phyloP scores from a whole-genome alignment of 1,140 invertebrate species.

The Ceratosolen fusciceps region DNA sequence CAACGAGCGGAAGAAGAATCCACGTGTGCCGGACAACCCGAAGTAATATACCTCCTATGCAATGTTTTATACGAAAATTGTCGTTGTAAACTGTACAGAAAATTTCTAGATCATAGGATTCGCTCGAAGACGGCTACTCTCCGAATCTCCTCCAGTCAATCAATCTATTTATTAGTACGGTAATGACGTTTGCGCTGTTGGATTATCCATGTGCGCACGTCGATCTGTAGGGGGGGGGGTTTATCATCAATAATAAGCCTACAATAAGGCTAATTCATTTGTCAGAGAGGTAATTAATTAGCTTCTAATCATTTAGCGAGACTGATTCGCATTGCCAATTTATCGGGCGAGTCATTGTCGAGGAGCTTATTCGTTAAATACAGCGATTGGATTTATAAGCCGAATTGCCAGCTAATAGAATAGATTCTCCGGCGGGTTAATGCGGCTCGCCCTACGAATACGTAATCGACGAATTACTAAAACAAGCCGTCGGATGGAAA shows the following conservation, averaged over 20 bases:
- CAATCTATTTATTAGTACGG: neutral
- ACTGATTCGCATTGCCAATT: neutral
- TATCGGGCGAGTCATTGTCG: neutral
- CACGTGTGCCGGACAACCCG: too few relatives aligned
- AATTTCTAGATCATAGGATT: too few relatives aligned
- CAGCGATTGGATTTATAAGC: neutral
- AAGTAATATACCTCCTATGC: too few relatives aligned
- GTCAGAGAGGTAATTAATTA: neutral
- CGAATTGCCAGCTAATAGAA: neutral
- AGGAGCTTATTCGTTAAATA: neutral
- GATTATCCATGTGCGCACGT: neutral
- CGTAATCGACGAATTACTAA: too few relatives aligned
- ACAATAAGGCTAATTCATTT: conserved; percentile 5
- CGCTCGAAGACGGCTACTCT: too few relatives aligned
- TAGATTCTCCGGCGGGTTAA: neutral
- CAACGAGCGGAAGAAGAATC: too few relatives aligned
- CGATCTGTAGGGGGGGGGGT: neutral
- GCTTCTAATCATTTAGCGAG: neutral
- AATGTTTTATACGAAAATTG: too few relatives aligned
- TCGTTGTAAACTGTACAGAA: too few relatives aligned
- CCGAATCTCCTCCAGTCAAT: too few relatives aligned
- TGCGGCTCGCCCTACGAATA: too few relatives aligned
- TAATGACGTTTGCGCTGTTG: conserved; percentile 1
- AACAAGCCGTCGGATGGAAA: neutral
- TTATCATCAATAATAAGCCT: neutral